Percentiles rank a stretch among this genome's conserved stretches.
Evolutionary conservation across 2,888 invertebrate species (phyloP).

Genomic region (Steinernema hermaphroditum): DNA sequence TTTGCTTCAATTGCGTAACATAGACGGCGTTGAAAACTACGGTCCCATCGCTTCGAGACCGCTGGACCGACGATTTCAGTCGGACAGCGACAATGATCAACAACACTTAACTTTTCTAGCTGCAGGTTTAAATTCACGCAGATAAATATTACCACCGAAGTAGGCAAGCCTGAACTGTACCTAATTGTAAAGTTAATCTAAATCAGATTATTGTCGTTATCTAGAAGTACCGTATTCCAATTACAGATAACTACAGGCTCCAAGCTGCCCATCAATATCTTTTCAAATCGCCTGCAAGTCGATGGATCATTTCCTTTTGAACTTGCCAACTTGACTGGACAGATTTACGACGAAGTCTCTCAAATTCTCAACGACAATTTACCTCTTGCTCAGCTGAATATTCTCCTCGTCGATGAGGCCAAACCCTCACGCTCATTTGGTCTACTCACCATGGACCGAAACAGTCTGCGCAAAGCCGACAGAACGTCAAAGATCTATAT

Average conservation of each 20-base stretch:
- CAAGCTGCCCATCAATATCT: not conserved
- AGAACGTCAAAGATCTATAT: slow-evolving; percentile 44
- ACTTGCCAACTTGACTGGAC: slow-evolving; percentile 38
- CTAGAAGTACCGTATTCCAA: too few relatives aligned
- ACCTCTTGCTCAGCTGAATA: slow-evolving; percentile 42
- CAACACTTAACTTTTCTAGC: too few relatives aligned
- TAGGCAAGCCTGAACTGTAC: too few relatives aligned
- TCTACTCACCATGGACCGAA: slow-evolving; percentile 36
- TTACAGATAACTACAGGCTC: slow-evolving; percentile 4
- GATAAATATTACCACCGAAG: too few relatives aligned
- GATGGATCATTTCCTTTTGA: slow-evolving; percentile 7
- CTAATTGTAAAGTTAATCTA: too few relatives aligned
- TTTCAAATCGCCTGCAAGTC: not conserved
- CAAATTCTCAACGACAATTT: slow-evolving; percentile 28
- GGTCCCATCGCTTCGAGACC: too few relatives aligned
- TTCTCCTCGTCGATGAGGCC: slow-evolving; percentile 42
- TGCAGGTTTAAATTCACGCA: too few relatives aligned
- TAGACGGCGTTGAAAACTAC: too few relatives aligned
- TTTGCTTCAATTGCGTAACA: too few relatives aligned
- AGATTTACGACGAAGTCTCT: slow-evolving; percentile 37
- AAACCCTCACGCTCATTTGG: slow-evolving; percentile 47
- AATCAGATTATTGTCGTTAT: too few relatives aligned
- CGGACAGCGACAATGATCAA: too few relatives aligned
- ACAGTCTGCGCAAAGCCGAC: slow-evolving; percentile 42
- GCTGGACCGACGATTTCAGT: too few relatives aligned